Evolutionary conservation across 2,113 vertebrate species (phyloP).

Genomic region (Antechinus stuartii): DNA sequence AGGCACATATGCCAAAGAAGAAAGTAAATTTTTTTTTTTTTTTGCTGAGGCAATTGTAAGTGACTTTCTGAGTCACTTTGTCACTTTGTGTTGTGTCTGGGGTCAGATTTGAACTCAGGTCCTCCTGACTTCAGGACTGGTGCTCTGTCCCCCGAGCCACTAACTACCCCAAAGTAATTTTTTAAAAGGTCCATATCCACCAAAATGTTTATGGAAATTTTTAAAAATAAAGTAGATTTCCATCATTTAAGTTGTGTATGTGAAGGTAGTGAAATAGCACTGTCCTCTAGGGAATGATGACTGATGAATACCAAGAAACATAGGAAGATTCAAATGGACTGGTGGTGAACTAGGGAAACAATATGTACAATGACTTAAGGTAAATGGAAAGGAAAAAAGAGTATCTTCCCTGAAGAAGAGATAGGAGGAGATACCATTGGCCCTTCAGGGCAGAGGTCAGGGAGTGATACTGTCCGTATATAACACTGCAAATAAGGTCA

Average conservation of each 20-base stretch:
- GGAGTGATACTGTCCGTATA: background rate
- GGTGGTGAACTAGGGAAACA: background rate
- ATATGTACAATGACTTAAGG: background rate
- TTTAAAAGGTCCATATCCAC: too few species aligned
- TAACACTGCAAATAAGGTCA: background rate
- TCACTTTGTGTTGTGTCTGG: too few species aligned
- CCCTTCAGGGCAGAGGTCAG: background rate
- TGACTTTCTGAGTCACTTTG: too few species aligned
- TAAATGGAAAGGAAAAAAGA: background rate
- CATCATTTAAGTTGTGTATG: background rate
- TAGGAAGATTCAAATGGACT: background rate
- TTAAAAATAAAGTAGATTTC: background rate
- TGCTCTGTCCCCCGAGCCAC: too few species aligned
- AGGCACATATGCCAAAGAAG: background rate
- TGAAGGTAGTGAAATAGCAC: background rate
- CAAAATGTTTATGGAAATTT: background rate
- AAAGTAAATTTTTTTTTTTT: too few species aligned
- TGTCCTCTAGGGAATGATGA: background rate
- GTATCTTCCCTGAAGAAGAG: background rate
- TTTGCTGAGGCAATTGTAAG: too few species aligned
- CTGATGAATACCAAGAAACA: background rate
- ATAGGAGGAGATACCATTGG: background rate
- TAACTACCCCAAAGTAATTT: too few species aligned
- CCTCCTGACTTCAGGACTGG: too few species aligned
- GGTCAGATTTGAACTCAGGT: too few species aligned